Base-by-base conservation (phyloP, 2,888 invertebrate genomes). In the Seira ritae region DNA sequence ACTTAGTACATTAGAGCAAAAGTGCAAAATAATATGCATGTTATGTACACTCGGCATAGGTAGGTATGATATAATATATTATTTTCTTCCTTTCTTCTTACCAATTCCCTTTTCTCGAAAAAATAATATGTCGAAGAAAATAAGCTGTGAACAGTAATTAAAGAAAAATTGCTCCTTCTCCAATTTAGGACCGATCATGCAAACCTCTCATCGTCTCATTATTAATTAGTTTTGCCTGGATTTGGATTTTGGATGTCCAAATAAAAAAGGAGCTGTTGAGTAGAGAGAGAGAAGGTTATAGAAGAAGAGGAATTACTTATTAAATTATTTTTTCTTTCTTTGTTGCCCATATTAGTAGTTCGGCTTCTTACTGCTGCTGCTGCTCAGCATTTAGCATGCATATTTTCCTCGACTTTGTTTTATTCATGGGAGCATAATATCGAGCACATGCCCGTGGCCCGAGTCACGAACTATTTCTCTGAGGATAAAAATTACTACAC, bases 161-260 rank as follows among this genome's bases (percentile, higher is more conserved):
- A 81, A 70, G 42, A 81, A 70, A 81, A 81, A 81, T 76, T 81
- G 76, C 75, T 76, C 71, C 70, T 70, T 46, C 55, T 55, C 55
- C 81, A 71, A 76, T 76, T 76, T 81, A 70, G 70, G 50, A 42
- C 55, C 75, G 71, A 81, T 81, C 76, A 81, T 81, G 81, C 75
- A 75, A 76, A 70, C 76, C 81, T 70, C 75, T 76, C 76, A 81
- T 81, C 75, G 81, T 80, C 81, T 81, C 81, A 81, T 81, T 81
- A 81, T 81, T 81, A 81, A 81, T 81, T 81, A 81, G 81, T 37
- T 66, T 31, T 31, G 31, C 31, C 31, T 31, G 31, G 31, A 31
- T 31, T 31, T 31, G 31, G 31, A 31, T 31, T 31, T 31, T 31
- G 2, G 31, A 31, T 31, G 31, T 31, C 31, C 31, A 31, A 31